Base-by-base conservation (phyloP, 2,888 invertebrate genomes). In the Netelia fuscicornis region DNA sequence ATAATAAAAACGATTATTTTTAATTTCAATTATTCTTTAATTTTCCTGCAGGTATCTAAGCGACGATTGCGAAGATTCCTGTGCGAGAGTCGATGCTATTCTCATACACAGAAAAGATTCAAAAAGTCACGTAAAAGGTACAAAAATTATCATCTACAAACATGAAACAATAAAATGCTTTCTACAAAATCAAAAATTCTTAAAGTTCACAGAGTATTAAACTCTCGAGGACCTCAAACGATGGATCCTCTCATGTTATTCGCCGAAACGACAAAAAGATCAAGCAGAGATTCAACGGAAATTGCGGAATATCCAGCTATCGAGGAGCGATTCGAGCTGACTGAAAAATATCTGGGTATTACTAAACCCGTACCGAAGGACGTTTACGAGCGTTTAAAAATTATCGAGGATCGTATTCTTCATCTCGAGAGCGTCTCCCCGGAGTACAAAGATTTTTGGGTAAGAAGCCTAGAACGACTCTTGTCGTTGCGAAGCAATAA, bases 41-140 rank as follows among this genome's bases (percentile, higher is more conserved):
- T 72, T 42, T 67, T 44, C 23, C 37, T 60, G 8, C 42, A 77
- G 83, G 30, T 92, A 89, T 85, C 92, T 82, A 64, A 87, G 91
- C 88, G 92, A 93, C 68, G 94, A 95, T 79, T 94, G 94, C 30
- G 94, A 95, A 86, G 94, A 94, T 86, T 96, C 96, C 0, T 98
- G 98, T 94, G 98, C 98, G 0, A 94, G 98, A 90, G 96, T 97
- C 13, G 95, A 97, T 91, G 96, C 97, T 58, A 95, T 96, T 87
- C 95, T 97, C 83, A 94, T 96, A 2, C 96, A 96, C 87, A 95
- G 96, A 75, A 96, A 96, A 88, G 97, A 96, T 91, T 96, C 97
- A 0, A 97, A 96, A 91, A 96, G 97, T 86, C 98, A 97, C 94
- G 95, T 98, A 80, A 97, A 96, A 95, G 96, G 97, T 97, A 94